Conservation (phyloP, 2,888 invertebrate species). For the Cinara cedri region DNA sequence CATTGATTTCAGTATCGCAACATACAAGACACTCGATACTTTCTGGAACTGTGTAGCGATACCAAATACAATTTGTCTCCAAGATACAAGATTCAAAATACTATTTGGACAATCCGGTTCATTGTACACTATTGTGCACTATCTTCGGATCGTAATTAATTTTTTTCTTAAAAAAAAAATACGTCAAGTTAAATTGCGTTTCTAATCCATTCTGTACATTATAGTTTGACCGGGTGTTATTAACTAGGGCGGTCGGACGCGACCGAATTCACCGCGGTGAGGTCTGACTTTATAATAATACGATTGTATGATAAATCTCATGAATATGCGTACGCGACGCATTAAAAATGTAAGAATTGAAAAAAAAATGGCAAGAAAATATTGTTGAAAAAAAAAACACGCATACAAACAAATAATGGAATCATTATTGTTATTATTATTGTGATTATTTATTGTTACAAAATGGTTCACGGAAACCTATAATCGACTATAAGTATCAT, state of each 20-base stretch:
- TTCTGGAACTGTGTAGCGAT: too few species aligned
- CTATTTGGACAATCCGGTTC: too few species aligned
- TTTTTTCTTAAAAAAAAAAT: background rate
- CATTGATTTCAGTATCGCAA: too few species aligned
- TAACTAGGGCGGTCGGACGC: background rate
- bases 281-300: constrained; percentile 12
- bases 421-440: constrained; percentile 1
- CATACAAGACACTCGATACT: too few species aligned
- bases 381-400: background rate
- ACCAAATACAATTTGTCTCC: too few species aligned
- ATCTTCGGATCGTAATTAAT: background rate
- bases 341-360: too few species aligned
- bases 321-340: constrained; percentile 28
- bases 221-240: too few species aligned
- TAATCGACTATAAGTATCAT: background rate
- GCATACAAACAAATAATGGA: constrained; percentile 37
- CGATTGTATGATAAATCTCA: background rate
- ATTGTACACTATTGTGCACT: too few species aligned
- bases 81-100: too few species aligned
- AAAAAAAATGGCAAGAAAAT: background rate
- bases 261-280: constrained; percentile 6
- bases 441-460: constrained; percentile 21
- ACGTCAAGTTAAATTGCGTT: too few species aligned
- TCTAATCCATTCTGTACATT: background rate
- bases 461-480: constrained; percentile 40